phyloP scores from a whole-genome alignment of 1,140 invertebrate species.

The Eueides isabella region DNA sequence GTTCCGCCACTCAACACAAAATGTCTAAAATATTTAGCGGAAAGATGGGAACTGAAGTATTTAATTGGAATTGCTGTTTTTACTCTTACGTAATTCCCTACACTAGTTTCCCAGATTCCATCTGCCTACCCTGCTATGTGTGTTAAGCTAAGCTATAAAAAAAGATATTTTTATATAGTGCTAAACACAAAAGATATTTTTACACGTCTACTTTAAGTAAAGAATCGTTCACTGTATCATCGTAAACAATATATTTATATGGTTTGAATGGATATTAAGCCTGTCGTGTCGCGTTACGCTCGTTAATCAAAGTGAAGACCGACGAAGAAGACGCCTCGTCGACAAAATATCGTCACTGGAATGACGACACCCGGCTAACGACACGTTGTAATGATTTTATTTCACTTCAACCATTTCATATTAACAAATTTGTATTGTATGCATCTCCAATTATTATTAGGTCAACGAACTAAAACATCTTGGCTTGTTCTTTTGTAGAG shows the following conservation, averaged over 20 bases:
- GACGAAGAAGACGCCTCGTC: conserved; percentile 52
- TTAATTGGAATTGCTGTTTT: too few species aligned
- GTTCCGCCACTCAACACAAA: too few species aligned
- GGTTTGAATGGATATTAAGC: conserved; percentile 16
- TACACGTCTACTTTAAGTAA: background rate
- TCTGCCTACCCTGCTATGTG: too few species aligned
- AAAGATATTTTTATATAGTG: too few species aligned
- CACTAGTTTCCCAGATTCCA: too few species aligned
- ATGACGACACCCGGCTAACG: conserved; percentile 54
- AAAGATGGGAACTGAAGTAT: too few species aligned
- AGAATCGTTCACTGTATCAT: background rate
- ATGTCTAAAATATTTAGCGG: background rate
- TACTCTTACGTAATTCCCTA: too few species aligned
- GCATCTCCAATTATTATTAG: conserved; percentile 30
- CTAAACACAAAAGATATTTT: too few species aligned
- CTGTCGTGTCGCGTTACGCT: conserved; percentile 58
- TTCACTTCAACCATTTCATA: conserved; percentile 27
- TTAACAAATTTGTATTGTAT: conserved; percentile 49
- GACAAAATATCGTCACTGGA: conserved; percentile 55
- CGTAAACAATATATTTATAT: conserved; percentile 11
- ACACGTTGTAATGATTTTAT: conserved; percentile 17
- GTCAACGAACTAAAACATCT: conserved; percentile 45
- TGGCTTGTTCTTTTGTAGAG: conserved; percentile 16
- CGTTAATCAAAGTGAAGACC: conserved; percentile 67
- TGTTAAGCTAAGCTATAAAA: too few species aligned